Evolutionary conservation across 2,797 vertebrate genomes (phyloP), one percentile per base, ranked within the genome.

Genomic region (Enteromius fasciolatus): DNA sequence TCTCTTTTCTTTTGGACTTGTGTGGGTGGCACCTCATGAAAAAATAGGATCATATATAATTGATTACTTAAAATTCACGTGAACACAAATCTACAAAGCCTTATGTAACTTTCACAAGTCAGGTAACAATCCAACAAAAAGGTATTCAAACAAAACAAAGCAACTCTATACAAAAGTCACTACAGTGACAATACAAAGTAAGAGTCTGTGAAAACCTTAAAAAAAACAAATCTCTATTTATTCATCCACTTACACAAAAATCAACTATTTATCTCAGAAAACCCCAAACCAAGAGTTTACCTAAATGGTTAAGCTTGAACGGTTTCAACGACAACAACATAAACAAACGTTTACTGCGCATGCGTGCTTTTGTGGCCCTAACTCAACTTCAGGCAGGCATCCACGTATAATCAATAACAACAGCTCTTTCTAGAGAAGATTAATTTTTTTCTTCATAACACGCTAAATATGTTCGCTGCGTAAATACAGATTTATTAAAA

Each of bases 21-120:
- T 25, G 61, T 59, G 33, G 48, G 64, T 68, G 28, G 36, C n/a
- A 75, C 33, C 44, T 54, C 23, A 61, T 75, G 33, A 39, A 61
- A 69, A 72, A 74, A 73, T 25, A 15, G 41, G 28, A 54, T 75
- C 44, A 75, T 66, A 2, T 14, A 81, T 73, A 64, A 74, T 73
- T 63, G 28, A 81, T 73, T 50, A 64, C n/a, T 23, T 73, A 33
- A 63, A 52, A 74, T 73, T 48, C 20, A 64, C n/a, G 18, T 52
- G 5, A 66, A 50, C 39, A 3, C 14, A 54, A 41, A n/a, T 54
- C 20, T 44, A 75, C 73, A 59, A 59, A 75, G 52, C 50, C 3
- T 75, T 41, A 41, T 28, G 28, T 36, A 31, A 61, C 36, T 69
- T 15, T 41, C 4, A 70, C 11, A 61, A 72, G 33, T 69, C 50